Conservation (phyloP, 2,888 invertebrate species). For the Temnothorax unifasciatus region DNA sequence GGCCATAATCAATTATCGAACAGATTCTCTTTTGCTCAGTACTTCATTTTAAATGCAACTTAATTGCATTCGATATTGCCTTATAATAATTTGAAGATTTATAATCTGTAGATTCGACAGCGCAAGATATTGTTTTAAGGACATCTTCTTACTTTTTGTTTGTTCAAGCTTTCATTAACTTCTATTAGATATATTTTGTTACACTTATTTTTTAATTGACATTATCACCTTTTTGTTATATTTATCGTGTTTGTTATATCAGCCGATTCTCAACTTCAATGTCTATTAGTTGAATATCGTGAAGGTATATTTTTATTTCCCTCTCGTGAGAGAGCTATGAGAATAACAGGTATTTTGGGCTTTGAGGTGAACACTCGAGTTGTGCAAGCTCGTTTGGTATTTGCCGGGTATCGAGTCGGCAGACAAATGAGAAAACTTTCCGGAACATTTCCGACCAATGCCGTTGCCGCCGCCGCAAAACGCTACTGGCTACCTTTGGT, state of each 20-base stretch:
- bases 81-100: slow-evolving; percentile 2
- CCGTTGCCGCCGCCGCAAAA: slow-evolving; percentile 39
- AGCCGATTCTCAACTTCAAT: background rate
- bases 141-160: background rate
- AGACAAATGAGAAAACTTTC: slow-evolving; percentile 82
- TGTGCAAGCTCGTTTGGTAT: slow-evolving; percentile 72
- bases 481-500: slow-evolving; percentile 30
- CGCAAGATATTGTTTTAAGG: background rate
- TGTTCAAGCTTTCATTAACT: no score
- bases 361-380: slow-evolving; percentile 63
- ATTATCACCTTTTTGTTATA: background rate
- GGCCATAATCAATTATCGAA: background rate
- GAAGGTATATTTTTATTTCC: background rate
- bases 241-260: background rate
- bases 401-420: slow-evolving; percentile 73
- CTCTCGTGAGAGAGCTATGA: slow-evolving; percentile 1
- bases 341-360: slow-evolving; percentile 36
- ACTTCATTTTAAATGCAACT: background rate
- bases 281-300: background rate
- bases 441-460: slow-evolving; percentile 67
- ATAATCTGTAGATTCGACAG: background rate
- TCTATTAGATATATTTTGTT: background rate
- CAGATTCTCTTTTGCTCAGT: background rate
- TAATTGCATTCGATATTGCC: background rate
- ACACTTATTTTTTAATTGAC: background rate